These are phyloP conservation scores for Anthoptus insignis DNA, from an alignment of 2,888 invertebrate genomes.

Conservation along the genomic window DNA sequence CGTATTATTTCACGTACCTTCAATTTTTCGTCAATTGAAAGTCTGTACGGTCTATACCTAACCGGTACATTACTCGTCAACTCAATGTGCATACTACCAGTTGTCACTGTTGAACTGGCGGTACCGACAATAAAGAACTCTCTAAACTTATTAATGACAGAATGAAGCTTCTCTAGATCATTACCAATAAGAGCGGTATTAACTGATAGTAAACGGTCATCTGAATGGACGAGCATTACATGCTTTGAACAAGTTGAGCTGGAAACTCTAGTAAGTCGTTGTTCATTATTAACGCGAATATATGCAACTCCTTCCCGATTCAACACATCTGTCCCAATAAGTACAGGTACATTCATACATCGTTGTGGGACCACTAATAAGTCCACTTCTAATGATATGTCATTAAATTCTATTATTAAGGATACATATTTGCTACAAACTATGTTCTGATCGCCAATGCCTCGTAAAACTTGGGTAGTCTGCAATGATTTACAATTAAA, in stretches of 20 bases:
- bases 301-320: background rate
- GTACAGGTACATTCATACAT: background rate
- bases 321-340: background rate
- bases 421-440: background rate
- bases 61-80: background rate
- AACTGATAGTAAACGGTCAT: background rate
- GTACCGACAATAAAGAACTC: background rate
- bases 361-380: background rate
- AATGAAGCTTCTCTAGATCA: background rate
- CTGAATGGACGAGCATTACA: background rate
- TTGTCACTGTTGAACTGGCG: background rate
- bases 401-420: background rate
- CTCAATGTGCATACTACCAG: background rate
- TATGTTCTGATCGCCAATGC: background rate
- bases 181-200: background rate
- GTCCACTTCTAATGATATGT: background rate
- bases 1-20: background rate
- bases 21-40: background rate
- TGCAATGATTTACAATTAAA: background rate
- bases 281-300: background rate
- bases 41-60: background rate
- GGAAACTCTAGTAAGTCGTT: background rate
- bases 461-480: background rate
- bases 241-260: background rate
- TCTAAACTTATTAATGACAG: background rate